A percentile compares a stretch with the other conserved stretches of the same genome.
Conservation (phyloP, 2,888 invertebrate genomes). For the Thalpophila matura region DNA sequence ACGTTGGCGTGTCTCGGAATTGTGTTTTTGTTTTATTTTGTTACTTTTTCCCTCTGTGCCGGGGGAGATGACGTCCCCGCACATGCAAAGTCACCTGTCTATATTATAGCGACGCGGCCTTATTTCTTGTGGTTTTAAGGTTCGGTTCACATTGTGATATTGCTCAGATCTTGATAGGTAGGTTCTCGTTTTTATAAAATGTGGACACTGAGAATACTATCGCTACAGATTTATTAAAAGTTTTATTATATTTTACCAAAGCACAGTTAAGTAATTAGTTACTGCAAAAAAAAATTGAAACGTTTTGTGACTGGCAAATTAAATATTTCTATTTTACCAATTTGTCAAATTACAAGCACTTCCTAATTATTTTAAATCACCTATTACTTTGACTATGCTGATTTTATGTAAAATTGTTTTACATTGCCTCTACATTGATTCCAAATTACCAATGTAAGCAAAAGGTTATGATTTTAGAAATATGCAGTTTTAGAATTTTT, state of each 20-base stretch:
- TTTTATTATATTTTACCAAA: neutral
- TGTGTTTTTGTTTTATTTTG: conserved; percentile 80
- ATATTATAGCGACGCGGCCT: conserved; percentile 63
- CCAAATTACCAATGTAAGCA: neutral
- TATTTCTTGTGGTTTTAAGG: conserved; percentile 61
- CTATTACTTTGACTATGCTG: conserved; percentile 17
- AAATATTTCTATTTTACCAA: conserved; percentile 3
- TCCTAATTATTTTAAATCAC: conserved; percentile 22
- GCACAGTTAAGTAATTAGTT: neutral
- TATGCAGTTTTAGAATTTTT: too few species aligned
- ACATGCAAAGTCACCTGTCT: conserved; percentile 68
- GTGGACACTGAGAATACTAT: neutral
- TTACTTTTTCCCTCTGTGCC: conserved; percentile 66
- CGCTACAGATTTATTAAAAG: neutral
- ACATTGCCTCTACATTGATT: conserved; percentile 1
- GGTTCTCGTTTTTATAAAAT: neutral
- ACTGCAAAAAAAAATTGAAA: conserved; percentile 7
- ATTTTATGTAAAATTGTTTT: neutral
- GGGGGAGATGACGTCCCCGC: conserved; percentile 61
- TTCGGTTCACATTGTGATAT: conserved; percentile 5
- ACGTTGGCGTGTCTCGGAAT: conserved; percentile 75
- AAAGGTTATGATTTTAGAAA: too few species aligned
- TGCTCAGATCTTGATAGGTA: conserved; percentile 14
- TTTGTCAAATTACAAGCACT: conserved; percentile 26
- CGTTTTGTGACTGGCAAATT: conserved; percentile 8